These are phyloP conservation scores for Unio pictorum DNA, from an alignment of 2,888 invertebrate genomes.

Conservation along the genomic window DNA sequence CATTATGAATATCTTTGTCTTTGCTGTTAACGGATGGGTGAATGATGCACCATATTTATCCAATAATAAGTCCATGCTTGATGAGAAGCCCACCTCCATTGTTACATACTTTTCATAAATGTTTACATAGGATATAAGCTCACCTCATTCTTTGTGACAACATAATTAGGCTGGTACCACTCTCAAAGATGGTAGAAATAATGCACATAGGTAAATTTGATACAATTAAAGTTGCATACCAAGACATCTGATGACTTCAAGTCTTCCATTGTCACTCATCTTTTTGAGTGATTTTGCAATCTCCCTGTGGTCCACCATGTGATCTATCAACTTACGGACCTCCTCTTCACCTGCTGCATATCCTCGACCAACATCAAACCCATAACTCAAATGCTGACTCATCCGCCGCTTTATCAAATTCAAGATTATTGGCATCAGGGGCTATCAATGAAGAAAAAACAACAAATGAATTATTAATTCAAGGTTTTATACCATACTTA, in stretches of 20 bases:
- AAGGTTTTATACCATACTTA: no score
- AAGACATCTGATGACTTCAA: conserved; percentile 64
- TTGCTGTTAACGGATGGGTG: no score
- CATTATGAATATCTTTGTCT: no score
- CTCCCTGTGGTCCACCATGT: conserved; percentile 71
- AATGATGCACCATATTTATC: no score
- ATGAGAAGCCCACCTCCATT: no score
- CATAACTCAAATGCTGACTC: conserved; percentile 76
- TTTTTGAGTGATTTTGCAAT: conserved; percentile 63
- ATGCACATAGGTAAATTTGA: background rate
- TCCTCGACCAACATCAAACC: conserved; percentile 79
- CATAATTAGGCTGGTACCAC: no score
- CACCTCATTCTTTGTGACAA: no score
- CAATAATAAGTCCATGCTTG: no score
- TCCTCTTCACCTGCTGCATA: conserved; percentile 79
- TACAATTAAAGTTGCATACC: conserved; percentile 42
- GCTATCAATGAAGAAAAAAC: conserved; percentile 29
- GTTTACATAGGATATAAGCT: no score
- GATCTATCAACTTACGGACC: conserved; percentile 75
- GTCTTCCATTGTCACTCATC: conserved; percentile 47
- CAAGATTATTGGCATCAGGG: conserved; percentile 74
- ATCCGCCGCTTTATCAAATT: conserved; percentile 75
- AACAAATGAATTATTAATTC: no score
- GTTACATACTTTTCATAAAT: no score
- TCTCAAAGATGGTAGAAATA: no score